Conservation (phyloP, 2,113 vertebrate genomes). For the Macquaria ambigua region DNA sequence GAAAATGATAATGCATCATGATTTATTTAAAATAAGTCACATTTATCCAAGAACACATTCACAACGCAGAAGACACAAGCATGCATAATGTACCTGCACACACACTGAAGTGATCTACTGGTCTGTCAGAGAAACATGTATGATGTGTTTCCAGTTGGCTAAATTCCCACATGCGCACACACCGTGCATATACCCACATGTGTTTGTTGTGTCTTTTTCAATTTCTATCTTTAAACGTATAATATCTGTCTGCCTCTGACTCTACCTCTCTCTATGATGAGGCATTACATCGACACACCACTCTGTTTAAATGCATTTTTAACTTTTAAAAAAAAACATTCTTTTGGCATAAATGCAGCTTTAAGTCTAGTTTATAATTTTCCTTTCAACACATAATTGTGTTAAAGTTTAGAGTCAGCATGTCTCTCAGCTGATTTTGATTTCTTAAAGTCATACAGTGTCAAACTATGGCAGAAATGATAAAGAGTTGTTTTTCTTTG, state of each 20-base stretch:
- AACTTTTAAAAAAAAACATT: background rate
- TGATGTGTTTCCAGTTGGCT: conserved; percentile 55
- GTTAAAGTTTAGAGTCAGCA: background rate
- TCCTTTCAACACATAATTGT: background rate
- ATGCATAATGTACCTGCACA: background rate
- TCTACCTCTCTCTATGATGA: background rate
- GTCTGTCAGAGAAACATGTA: background rate
- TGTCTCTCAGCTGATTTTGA: background rate
- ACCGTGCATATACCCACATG: background rate
- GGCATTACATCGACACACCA: background rate
- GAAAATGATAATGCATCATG: background rate
- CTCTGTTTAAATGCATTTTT: background rate
- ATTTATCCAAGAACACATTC: background rate
- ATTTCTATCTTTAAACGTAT: background rate
- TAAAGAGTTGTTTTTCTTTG: background rate
- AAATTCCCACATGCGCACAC: background rate
- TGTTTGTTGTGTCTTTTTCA: background rate
- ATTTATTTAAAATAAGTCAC: background rate
- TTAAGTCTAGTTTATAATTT: background rate
- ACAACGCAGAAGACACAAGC: background rate
- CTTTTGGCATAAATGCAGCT: background rate
- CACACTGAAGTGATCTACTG: conserved; percentile 29
- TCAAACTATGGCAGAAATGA: background rate
- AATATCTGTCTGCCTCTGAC: conserved; percentile 3
- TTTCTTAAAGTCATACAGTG: background rate